These are phyloP conservation scores for Zaprionus lineosus DNA, from an alignment of 2,888 invertebrate species.

Conservation along the genomic window DNA sequence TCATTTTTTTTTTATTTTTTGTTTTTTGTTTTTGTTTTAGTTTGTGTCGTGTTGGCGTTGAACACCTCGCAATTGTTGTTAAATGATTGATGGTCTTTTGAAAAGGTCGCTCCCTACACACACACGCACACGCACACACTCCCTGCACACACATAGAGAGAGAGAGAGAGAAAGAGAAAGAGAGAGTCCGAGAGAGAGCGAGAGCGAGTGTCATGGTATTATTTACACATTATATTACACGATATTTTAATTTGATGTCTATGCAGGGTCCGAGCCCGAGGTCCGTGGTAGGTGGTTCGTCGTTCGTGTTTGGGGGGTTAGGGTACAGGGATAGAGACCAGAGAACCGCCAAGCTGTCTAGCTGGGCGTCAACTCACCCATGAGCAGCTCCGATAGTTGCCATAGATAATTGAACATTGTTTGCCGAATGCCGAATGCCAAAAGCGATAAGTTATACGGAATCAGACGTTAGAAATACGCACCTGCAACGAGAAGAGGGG, in stretches of 20 bases:
- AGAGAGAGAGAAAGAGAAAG: not conserved
- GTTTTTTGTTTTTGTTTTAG: slow-evolving; percentile 16
- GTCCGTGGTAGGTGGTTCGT: too few species aligned
- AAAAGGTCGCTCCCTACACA: slow-evolving; percentile 50
- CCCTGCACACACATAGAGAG: not conserved
- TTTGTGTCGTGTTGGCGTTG: slow-evolving; percentile 64
- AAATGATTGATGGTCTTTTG: slow-evolving; percentile 69
- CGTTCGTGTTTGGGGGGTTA: too few species aligned
- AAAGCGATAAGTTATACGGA: not conserved
- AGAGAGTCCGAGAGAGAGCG: not conserved
- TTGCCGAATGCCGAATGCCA: slow-evolving; percentile 18
- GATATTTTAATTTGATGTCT: slow-evolving; percentile 57
- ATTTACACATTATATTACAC: slow-evolving; percentile 61
- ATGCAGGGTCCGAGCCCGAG: too few species aligned
- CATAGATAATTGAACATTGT: slow-evolving; percentile 46
- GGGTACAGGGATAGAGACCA: slow-evolving; percentile 19
- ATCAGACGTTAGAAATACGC: slow-evolving; percentile 43
- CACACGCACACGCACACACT: slow-evolving; percentile 19
- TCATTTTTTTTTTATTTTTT: slow-evolving; percentile 22
- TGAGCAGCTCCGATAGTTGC: slow-evolving; percentile 11
- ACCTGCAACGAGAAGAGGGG: slow-evolving; percentile 55
- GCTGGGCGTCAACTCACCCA: slow-evolving; percentile 49
- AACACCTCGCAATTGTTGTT: slow-evolving; percentile 60
- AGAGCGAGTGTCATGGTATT: slow-evolving; percentile 23
- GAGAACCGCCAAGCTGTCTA: slow-evolving; percentile 59